Percentiles rank a stretch among this genome's conserved stretches.
Evolutionary conservation across 2,888 invertebrate species (phyloP).

Genomic region (Copidosoma aretas): DNA sequence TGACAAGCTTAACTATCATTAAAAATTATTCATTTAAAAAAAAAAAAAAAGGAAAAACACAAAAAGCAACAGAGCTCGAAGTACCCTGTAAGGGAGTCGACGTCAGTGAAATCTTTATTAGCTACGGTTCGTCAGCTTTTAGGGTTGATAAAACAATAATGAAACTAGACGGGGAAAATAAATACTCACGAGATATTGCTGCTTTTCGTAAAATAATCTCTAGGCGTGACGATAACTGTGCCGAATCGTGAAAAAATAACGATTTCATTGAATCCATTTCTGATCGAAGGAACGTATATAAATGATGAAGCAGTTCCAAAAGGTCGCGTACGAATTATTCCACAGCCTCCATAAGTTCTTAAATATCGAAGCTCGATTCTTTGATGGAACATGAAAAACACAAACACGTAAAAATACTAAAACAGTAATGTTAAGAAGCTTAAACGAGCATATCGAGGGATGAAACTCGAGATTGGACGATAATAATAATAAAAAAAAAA

Average conservation of each 20-base stretch:
- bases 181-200: background rate
- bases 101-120: conserved; percentile 12
- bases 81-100: background rate
- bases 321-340: conserved; percentile 40
- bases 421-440: conserved; percentile 30
- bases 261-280: conserved; percentile 8
- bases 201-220: background rate
- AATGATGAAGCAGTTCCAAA: conserved; percentile 6
- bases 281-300: background rate
- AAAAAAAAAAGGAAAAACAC: too few relatives aligned
- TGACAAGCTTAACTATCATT: too few relatives aligned
- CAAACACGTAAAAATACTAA: conserved; percentile 3
- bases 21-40: too few relatives aligned
- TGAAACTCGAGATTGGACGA: conserved; percentile 21
- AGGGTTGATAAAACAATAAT: background rate
- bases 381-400: background rate
- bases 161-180: background rate
- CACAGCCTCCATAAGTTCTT: conserved; percentile 15
- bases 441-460: conserved; percentile 32
- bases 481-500: conserved; percentile 28
- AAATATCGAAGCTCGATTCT: conserved; percentile 33
- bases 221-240: background rate
- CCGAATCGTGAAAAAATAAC: background rate
- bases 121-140: background rate
- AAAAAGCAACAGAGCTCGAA: too few relatives aligned